phyloP scores from a whole-genome alignment of 2,888 invertebrate species.

The Dicyrtomina minuta region DNA sequence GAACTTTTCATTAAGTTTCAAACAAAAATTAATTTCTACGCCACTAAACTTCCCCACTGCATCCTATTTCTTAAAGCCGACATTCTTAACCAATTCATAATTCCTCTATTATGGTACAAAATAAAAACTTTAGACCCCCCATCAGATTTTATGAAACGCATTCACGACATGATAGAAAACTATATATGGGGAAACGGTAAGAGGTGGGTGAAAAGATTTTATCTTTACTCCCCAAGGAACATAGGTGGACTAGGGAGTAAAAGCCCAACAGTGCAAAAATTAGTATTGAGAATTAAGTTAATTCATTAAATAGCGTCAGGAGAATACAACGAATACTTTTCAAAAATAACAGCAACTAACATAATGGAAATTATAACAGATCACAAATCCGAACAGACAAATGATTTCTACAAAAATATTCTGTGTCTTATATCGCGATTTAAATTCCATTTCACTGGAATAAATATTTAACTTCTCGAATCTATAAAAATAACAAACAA shows the following conservation, averaged over 20 bases:
- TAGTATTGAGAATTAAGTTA: neutral
- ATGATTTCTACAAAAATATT: too few relatives aligned
- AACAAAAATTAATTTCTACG: neutral
- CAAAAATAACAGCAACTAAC: too few relatives aligned
- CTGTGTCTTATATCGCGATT: too few relatives aligned
- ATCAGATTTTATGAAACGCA: neutral
- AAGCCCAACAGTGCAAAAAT: neutral
- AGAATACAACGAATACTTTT: too few relatives aligned
- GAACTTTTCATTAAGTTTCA: neutral
- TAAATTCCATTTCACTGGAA: too few relatives aligned
- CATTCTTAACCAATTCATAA: neutral
- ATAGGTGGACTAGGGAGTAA: neutral
- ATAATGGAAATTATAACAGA: neutral
- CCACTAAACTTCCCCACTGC: neutral
- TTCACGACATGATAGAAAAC: neutral
- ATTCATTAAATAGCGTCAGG: too few relatives aligned
- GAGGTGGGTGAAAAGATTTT: neutral
- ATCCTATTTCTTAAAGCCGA: neutral
- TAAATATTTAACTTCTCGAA: too few relatives aligned
- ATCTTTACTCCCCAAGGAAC: neutral
- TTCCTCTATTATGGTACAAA: neutral
- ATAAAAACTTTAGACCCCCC: neutral
- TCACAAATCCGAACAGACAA: neutral
- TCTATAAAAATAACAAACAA: too few relatives aligned
- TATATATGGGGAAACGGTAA: slow-evolving; percentile 5